A percentile compares a stretch with the other conserved stretches of the same genome.
phyloP scores from a whole-genome alignment of 1,140 invertebrate genomes.

The Drosophila serrata region DNA sequence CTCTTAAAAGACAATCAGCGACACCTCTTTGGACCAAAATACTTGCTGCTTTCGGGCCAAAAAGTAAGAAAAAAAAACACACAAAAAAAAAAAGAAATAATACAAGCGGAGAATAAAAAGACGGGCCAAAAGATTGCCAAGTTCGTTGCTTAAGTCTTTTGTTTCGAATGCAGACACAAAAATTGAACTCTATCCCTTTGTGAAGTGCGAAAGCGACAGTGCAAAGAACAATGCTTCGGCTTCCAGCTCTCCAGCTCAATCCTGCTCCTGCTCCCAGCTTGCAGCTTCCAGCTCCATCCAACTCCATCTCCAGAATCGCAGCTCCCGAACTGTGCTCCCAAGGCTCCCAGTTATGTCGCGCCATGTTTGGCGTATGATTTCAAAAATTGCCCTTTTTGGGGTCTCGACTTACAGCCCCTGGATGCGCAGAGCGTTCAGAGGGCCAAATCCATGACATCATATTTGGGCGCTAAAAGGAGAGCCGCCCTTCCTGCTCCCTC shows the following conservation, averaged over 20 bases:
- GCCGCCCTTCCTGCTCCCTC: constrained; percentile 72
- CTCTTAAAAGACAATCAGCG: constrained; percentile 85
- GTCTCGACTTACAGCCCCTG: constrained; percentile 74
- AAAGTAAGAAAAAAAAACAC: constrained; percentile 2
- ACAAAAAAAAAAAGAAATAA: constrained; percentile 18
- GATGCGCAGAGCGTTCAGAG: neutral
- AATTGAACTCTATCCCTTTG: constrained; percentile 83
- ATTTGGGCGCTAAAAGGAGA: constrained; percentile 83
- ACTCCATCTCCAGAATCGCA: constrained; percentile 13
- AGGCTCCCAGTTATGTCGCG: constrained; percentile 76
- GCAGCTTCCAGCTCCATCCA: constrained; percentile 1
- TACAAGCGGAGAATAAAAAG: constrained; percentile 36
- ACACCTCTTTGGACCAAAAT: constrained; percentile 84
- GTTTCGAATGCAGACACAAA: constrained; percentile 78
- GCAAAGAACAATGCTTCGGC: constrained; percentile 78
- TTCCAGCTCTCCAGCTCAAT: constrained; percentile 20
- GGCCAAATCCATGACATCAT: constrained; percentile 79
- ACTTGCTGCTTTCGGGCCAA: constrained; percentile 56
- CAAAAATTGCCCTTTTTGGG: constrained; percentile 84
- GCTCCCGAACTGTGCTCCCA: constrained; percentile 35
- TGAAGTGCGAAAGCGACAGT: constrained; percentile 83
- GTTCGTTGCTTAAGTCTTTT: constrained; percentile 84
- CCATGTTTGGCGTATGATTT: constrained; percentile 84
- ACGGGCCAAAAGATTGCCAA: constrained; percentile 44
- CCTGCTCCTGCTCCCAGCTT: constrained; percentile 13